Base-by-base conservation (phyloP, 2,113 vertebrate genomes). In the Morone chrysops region DNA sequence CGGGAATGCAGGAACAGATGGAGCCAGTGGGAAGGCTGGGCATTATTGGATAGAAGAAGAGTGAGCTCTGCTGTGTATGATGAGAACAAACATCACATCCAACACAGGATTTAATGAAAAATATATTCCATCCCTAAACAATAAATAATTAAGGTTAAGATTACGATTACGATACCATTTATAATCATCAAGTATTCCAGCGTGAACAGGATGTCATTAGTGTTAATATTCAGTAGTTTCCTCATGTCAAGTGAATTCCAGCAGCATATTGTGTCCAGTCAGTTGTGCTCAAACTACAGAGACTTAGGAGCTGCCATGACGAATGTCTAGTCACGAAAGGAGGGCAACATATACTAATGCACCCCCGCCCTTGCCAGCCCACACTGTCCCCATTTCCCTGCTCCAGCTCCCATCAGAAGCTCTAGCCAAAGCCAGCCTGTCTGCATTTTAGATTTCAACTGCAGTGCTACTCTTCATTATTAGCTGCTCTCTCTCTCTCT, bases 1-100 rank as follows among this genome's bases (percentile, higher is more conserved):
- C 72, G 90, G 82, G 82, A 90, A 90, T 90, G 74, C 71, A 75
- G 73, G 80, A 88, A 90, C 90, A 93, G 90, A 93, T 93, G 87
- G 91, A 92, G 88, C 83, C 17, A 61, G 56, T 61, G 74, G 78
- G 61, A 76, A 54, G 61, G 56, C 65, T 53, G 63, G 78, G 51
- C 75, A 86, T 92, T 68, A 75, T 48, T 74, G 17, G 61, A 57
- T 31, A 13, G 45, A 13, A 16, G 48, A 63, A 7, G 22, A 45
- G n/a, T 17, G 22, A 67, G 40, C 40, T 61, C n/a, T 70, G 11
- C 51, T 51, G 36, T 51, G 20, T 48, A 12, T 36, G 25, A 70
- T 40, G 18, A 53, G 8, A 50, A 38, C 14, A 9, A 45, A 40
- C 36, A 31, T 62, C 38, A 16, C 16, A 57, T 31, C 59, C 61